A percentile compares a stretch with the other conserved stretches of the same genome.
Evolutionary conservation across 2,797 vertebrate genomes (phyloP).

Genomic region (Thamnophis elegans): DNA sequence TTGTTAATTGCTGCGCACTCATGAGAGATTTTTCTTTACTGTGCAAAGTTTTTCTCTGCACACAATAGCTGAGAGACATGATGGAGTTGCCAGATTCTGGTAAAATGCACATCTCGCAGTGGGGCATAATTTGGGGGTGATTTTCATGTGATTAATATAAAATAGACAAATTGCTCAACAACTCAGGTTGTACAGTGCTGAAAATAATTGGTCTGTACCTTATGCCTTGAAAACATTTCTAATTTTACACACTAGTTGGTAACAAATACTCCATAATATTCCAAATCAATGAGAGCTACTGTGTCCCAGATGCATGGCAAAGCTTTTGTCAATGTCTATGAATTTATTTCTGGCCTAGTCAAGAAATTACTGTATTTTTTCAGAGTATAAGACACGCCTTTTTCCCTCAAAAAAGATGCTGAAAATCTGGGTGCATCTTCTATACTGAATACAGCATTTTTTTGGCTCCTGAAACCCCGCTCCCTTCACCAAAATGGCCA

Average conservation of each 20-base stretch:
- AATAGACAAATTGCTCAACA: not conserved
- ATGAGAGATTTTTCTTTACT: too few relatives aligned
- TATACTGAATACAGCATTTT: too few relatives aligned
- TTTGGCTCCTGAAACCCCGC: too few relatives aligned
- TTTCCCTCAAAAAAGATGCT: too few relatives aligned
- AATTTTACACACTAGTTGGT: not conserved
- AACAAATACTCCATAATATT: not conserved
- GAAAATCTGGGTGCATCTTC: too few relatives aligned
- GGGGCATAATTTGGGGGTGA: not conserved
- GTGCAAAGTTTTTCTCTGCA: too few relatives aligned
- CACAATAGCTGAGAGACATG: too few relatives aligned
- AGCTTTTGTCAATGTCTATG: not conserved
- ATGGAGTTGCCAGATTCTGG: too few relatives aligned
- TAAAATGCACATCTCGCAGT: too few relatives aligned
- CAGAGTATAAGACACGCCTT: too few relatives aligned
- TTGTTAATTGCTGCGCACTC: too few relatives aligned
- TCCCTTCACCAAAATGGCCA: too few relatives aligned
- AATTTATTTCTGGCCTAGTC: not conserved
- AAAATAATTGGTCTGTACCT: not conserved
- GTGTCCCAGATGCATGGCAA: not conserved
- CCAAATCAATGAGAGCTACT: not conserved
- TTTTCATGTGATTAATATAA: not conserved
- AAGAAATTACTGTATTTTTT: not conserved
- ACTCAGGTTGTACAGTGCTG: not conserved
- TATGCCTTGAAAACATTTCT: not conserved